Evolutionary conservation across 2,113 vertebrate species (phyloP), one percentile per base, ranked within the genome.

Genomic region (Calyptommatus sinebrachiatus): DNA sequence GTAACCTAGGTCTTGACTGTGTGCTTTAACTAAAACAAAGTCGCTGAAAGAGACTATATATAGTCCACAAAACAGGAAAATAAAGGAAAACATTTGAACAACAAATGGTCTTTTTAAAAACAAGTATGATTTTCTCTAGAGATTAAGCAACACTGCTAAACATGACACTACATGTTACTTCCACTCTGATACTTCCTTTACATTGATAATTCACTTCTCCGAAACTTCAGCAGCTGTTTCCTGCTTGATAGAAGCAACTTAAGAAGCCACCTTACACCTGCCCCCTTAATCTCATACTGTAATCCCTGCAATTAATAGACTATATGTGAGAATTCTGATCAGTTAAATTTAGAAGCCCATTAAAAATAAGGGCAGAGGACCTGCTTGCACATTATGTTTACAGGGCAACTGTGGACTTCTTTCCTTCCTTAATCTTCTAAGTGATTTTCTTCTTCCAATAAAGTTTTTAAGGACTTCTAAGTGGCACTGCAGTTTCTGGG

Each of bases 1-100:
- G 18, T 41, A 29, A 41, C 7, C 57, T 53, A 21, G 21, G 16
- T 9, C 6, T 2, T 45, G 16, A 2, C 12, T n/a, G 7, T 28
- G 46, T 53, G 71, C 53, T 57, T 57, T 57, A 57, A 57, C 14
- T 57, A 18, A 57, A 57, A 57, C 12, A 57, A 57, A 57, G 18
- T 18, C 1, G 53, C 53, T 57, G 77, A 86, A 87, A 84, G 22
- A 31, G 0, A 8, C 80, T 29, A 66, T 1, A 68, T 77, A 28
- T 62, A 81, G 69, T 82, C 11, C 65, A 28, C 29, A 8, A 14
- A 67, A 67, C 5, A 12, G 16, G n/a, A 28, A 85, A 28, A 79
- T 26, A 73, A 74, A 67, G 18, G 68, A 24, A 2, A 83, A 88
- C 29, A 3, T 0, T 79, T 45, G 57, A 69, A 73, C 46, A 81